A percentile compares a stretch with the other conserved stretches of the same genome.
These are phyloP conservation scores for Choloepus hoffmanni DNA, from an alignment of 2,113 vertebrate species.

Conservation along the genomic window DNA sequence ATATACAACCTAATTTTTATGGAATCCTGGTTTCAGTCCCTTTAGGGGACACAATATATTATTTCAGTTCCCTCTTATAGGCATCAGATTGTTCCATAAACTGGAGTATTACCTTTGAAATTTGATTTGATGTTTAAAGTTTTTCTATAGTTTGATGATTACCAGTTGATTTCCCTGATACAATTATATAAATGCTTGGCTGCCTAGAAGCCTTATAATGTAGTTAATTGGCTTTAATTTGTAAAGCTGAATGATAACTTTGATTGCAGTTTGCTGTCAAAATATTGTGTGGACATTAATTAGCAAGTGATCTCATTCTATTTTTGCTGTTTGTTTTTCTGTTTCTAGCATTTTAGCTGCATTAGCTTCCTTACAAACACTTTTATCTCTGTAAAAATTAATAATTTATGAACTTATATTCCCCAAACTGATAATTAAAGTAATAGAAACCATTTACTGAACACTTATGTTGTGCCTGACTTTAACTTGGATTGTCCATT, in stretches of 20 bases:
- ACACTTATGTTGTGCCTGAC: background rate
- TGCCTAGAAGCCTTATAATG: slow-evolving; percentile 13
- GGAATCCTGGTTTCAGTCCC: background rate
- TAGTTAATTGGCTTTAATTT: background rate
- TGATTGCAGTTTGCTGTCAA: background rate
- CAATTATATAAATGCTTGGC: background rate
- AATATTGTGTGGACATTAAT: slow-evolving; percentile 28
- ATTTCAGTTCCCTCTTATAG: background rate
- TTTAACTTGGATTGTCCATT: background rate
- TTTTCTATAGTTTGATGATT: background rate
- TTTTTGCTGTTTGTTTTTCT: background rate
- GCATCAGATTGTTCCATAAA: background rate
- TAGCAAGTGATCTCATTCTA: slow-evolving; percentile 23
- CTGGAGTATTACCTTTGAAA: background rate
- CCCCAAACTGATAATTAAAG: background rate
- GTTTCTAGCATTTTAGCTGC: slow-evolving; percentile 39
- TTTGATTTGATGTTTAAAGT: background rate
- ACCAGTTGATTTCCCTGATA: slow-evolving; percentile 5
- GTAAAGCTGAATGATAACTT: background rate
- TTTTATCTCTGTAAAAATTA: slow-evolving; percentile 25
- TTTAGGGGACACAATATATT: background rate
- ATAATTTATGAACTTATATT: slow-evolving; percentile 11
- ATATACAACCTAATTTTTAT: background rate
- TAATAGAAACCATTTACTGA: slow-evolving; percentile 34
- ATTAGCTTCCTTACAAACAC: slow-evolving; percentile 9